phyloP scores from a whole-genome alignment of 2,797 vertebrate species.

The Cynopterus sphinx region DNA sequence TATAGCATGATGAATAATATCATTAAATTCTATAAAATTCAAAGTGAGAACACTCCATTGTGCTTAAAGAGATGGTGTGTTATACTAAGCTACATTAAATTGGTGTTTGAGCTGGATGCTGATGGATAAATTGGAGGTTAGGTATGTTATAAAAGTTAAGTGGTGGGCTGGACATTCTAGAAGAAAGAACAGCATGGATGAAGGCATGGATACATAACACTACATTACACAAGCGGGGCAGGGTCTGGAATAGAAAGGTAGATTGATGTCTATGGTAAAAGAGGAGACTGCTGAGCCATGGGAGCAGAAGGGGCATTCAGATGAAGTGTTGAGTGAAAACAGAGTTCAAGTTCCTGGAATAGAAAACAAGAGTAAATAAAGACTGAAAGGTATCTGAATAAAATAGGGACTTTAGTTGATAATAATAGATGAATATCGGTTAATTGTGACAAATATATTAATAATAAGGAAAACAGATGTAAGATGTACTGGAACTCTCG shows the following conservation, averaged over 20 bases:
- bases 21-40: neutral
- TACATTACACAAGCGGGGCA: too few relatives aligned
- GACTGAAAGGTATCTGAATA: neutral
- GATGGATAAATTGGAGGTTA: neutral
- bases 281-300: neutral
- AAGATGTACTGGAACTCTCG: neutral
- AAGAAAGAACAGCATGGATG: neutral
- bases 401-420: neutral
- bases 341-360: neutral
- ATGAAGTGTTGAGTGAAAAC: neutral
- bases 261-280: neutral
- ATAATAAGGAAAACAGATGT: neutral
- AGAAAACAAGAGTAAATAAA: neutral
- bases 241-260: neutral
- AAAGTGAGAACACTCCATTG: neutral
- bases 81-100: neutral
- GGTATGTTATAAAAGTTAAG: neutral
- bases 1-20: neutral
- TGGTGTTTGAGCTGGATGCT: neutral
- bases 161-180: neutral
- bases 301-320: neutral
- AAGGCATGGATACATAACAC: fast-evolving
- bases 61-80: neutral
- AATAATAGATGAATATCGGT: neutral
- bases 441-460: neutral